Percentiles rank a stretch among this genome's conserved stretches.
phyloP scores from a whole-genome alignment of 2,888 invertebrate species.

The Pollenia griseotomentosa region DNA sequence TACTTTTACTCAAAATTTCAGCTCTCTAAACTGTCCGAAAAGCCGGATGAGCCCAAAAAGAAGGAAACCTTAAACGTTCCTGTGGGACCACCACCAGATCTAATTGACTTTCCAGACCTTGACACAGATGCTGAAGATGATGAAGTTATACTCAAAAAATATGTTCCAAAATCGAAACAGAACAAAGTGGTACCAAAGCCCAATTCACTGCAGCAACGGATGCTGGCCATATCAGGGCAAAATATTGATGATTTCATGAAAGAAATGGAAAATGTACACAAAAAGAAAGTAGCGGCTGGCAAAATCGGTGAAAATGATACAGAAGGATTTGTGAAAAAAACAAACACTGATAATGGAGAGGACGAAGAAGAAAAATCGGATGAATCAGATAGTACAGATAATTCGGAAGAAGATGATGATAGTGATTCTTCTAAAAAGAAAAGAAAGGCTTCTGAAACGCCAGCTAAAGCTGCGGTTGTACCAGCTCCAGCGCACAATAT shows the following conservation, averaged over 20 bases:
- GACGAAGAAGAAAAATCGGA: constrained; percentile 66
- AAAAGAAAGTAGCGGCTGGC: constrained; percentile 87
- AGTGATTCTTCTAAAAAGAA: constrained; percentile 55
- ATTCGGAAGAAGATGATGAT: constrained; percentile 71
- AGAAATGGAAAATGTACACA: constrained; percentile 94
- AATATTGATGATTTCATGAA: constrained; percentile 97
- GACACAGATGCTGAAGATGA: constrained; percentile 84
- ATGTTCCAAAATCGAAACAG: constrained; percentile 77
- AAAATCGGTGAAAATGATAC: constrained; percentile 74
- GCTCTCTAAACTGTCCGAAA: constrained; percentile 77
- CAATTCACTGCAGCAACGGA: constrained; percentile 92
- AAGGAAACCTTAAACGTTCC: constrained; percentile 94
- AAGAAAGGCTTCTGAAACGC: constrained; percentile 24
- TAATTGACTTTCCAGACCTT: constrained; percentile 88
- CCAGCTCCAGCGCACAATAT: constrained; percentile 73
- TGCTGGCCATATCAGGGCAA: constrained; percentile 95
- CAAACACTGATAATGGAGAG: constrained; percentile 52
- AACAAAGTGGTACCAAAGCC: constrained; percentile 85
- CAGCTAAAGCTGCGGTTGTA: constrained; percentile 54
- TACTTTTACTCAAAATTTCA: constrained; percentile 20
- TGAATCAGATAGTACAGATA: constrained; percentile 63
- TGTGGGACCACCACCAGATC: constrained; percentile 92
- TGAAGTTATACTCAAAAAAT: constrained; percentile 78
- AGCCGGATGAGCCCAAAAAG: constrained; percentile 79
- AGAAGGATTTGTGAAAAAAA: constrained; percentile 68